Conservation (phyloP, 2,888 invertebrate species). For the Ophion slaviceki region DNA sequence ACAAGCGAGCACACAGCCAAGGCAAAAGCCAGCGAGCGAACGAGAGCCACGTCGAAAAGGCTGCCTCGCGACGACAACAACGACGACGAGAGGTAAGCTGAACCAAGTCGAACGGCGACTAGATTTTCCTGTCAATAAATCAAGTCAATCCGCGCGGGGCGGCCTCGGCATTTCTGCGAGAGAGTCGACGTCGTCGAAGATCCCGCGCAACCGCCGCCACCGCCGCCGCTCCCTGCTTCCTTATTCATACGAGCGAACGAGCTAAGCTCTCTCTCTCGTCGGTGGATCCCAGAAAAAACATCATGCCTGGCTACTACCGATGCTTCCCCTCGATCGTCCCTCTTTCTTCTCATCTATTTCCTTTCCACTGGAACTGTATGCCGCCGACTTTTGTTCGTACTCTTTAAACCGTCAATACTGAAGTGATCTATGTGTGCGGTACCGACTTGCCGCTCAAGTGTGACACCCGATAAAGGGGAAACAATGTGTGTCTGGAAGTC, state of each 20-base stretch:
- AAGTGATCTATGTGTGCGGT: constrained; percentile 48
- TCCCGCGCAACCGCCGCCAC: constrained; percentile 57
- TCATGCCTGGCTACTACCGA: constrained; percentile 58
- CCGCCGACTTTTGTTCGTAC: constrained; percentile 62
- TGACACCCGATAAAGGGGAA: constrained; percentile 40
- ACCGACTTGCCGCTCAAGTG: constrained; percentile 24
- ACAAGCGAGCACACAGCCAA: constrained; percentile 50
- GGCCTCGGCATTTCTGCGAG: constrained; percentile 81
- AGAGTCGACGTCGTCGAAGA: constrained; percentile 67
- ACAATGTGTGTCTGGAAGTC: constrained; percentile 3
- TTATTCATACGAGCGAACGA: constrained; percentile 76
- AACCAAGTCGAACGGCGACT: constrained; percentile 77
- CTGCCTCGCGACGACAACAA: constrained; percentile 45
- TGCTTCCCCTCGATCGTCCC: constrained; percentile 29
- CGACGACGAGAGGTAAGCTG: constrained; percentile 74
- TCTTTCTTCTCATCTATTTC: constrained; percentile 34
- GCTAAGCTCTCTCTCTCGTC: constrained; percentile 64
- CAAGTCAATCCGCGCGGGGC: constrained; percentile 77
- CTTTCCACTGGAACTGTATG: constrained; percentile 38
- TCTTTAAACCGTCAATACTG: constrained; percentile 52
- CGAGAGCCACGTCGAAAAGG: constrained; percentile 63
- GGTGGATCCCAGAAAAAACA: constrained; percentile 71
- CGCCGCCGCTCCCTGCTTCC: constrained; percentile 77
- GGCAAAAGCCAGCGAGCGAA: constrained; percentile 56
- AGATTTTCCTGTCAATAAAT: constrained; percentile 84